phyloP scores from a whole-genome alignment of 2,888 invertebrate genomes.

The Melangyna quadrimaculata region DNA sequence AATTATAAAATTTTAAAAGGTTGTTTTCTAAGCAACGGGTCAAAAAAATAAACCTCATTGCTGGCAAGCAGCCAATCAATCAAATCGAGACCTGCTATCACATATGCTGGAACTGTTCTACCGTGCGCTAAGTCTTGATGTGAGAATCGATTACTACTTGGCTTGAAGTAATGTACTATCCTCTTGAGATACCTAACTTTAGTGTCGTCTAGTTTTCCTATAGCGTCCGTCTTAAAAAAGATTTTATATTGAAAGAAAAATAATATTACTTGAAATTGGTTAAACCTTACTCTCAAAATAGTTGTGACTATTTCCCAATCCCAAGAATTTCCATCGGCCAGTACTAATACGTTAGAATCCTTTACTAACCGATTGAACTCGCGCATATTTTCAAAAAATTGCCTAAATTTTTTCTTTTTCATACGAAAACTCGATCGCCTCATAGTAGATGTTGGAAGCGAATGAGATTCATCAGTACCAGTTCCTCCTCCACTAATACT shows the following conservation, averaged over 20 bases:
- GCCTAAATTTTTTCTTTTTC: slow-evolving; percentile 81
- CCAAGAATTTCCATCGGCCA: slow-evolving; percentile 92
- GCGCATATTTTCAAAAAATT: slow-evolving; percentile 82
- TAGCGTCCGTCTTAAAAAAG: slow-evolving; percentile 80
- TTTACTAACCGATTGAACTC: slow-evolving; percentile 87
- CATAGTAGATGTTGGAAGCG: slow-evolving; percentile 76
- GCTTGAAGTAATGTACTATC: slow-evolving; percentile 92
- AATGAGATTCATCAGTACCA: slow-evolving; percentile 76
- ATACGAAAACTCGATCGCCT: slow-evolving; percentile 79
- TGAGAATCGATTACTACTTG: slow-evolving; percentile 93
- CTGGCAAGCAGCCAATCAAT: slow-evolving; percentile 80
- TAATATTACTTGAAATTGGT: neutral
- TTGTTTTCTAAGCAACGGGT: neutral
- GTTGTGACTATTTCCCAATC: slow-evolving; percentile 95
- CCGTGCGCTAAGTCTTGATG: slow-evolving; percentile 87
- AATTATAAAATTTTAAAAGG: slow-evolving; percentile 1
- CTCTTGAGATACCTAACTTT: slow-evolving; percentile 87
- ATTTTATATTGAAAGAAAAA: neutral
- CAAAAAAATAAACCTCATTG: slow-evolving; percentile 74
- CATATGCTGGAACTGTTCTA: slow-evolving; percentile 77
- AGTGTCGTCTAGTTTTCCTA: slow-evolving; percentile 85
- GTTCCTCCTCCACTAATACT: slow-evolving; percentile 75
- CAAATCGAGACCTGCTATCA: slow-evolving; percentile 79
- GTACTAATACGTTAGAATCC: slow-evolving; percentile 90
- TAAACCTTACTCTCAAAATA: slow-evolving; percentile 86